A percentile compares a stretch with the other conserved stretches of the same genome.
Conservation (phyloP, 2,888 invertebrate genomes). For the Chelonus formosanus region DNA sequence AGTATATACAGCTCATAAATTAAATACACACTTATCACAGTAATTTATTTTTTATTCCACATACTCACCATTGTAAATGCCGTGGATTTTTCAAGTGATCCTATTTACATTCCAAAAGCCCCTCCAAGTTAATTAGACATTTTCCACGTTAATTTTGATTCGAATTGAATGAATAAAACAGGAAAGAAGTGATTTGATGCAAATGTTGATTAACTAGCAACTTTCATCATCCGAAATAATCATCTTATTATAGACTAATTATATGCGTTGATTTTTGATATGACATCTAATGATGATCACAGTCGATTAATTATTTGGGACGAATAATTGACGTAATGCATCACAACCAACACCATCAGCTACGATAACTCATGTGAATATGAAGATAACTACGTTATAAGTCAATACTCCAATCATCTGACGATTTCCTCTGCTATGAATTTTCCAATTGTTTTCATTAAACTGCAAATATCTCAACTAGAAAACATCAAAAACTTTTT, state of each 20-base stretch:
- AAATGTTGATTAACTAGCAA: no score
- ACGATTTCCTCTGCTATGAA: constrained; percentile 5
- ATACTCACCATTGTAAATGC: no score
- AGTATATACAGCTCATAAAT: neutral
- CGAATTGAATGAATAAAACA: no score
- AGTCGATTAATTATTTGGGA: constrained; percentile 6
- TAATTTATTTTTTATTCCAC: neutral
- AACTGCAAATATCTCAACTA: neutral
- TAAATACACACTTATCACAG: neutral
- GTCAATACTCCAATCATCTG: constrained; percentile 1
- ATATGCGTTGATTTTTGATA: neutral
- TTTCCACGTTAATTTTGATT: no score
- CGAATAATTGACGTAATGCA: constrained; percentile 4
- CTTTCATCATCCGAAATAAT: no score
- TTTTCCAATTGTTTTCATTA: neutral
- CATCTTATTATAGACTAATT: neutral
- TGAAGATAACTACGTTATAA: neutral
- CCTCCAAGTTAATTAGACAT: no score
- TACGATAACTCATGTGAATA: neutral
- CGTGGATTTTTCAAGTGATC: no score
- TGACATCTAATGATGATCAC: neutral
- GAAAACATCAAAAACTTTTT: neutral
- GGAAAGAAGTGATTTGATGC: no score
- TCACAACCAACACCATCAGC: neutral
- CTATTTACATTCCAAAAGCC: no score